Evolutionary conservation across 2,113 vertebrate genomes (phyloP).

Genomic region (Syngnathus typhle): DNA sequence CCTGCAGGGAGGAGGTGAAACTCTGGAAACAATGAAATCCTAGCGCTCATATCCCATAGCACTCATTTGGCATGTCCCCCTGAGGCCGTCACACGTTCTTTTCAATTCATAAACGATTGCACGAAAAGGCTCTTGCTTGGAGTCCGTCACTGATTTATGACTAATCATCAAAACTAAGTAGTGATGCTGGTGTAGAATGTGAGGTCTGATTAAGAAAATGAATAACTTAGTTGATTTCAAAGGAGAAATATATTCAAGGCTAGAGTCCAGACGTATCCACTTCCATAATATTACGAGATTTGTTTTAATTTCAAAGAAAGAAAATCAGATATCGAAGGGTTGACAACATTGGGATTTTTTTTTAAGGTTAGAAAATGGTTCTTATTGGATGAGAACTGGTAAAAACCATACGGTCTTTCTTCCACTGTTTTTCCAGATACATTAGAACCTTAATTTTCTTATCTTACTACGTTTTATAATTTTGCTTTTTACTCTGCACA

Average conservation of each 20-base stretch:
- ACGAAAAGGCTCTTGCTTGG: conserved; percentile 24
- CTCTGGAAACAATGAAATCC: conserved; percentile 17
- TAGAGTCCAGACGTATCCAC: conserved; percentile 5
- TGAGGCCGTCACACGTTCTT: conserved; percentile 44
- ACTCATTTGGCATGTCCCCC: conserved; percentile 36
- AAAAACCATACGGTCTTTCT: not conserved
- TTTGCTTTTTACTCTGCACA: not conserved
- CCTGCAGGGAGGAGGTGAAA: conserved; percentile 5
- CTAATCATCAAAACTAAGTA: conserved; percentile 17
- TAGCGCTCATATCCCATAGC: conserved; percentile 26
- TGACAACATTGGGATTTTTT: not conserved
- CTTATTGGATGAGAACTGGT: not conserved
- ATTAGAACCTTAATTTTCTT: not conserved
- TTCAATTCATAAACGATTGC: conserved; percentile 31
- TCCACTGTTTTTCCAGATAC: not conserved
- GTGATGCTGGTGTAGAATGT: conserved; percentile 13
- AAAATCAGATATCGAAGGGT: not conserved
- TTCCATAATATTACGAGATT: conserved; percentile 6
- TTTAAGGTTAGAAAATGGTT: not conserved
- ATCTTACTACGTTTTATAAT: not conserved
- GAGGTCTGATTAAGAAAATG: conserved; percentile 16
- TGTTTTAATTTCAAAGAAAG: not conserved
- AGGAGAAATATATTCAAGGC: conserved; percentile 16
- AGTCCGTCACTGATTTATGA: conserved; percentile 44
- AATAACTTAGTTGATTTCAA: conserved; percentile 15